Conservation (phyloP, 2,888 invertebrate genomes). For the Acanthosepion lycidas region DNA sequence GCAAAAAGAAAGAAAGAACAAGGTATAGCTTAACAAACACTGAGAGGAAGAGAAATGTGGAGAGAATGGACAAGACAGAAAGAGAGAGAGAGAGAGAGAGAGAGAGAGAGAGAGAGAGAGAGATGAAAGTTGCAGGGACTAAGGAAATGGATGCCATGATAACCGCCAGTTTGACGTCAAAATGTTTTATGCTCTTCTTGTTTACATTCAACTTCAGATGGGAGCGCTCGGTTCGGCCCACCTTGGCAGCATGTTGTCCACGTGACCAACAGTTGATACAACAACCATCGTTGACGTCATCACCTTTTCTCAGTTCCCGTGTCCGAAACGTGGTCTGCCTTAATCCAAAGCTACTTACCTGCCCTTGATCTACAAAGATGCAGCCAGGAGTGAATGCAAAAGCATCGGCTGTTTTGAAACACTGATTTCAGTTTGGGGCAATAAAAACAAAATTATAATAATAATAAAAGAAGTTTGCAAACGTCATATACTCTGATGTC, state of each 20-base stretch:
- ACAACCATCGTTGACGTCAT: not conserved
- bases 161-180: not conserved
- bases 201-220: not conserved
- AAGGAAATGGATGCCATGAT: not conserved
- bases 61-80: too few species aligned
- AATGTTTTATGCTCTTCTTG: not conserved
- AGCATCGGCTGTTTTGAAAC: too few species aligned
- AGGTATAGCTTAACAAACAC: too few species aligned
- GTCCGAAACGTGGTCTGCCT: not conserved
- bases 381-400: not conserved
- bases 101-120: not conserved
- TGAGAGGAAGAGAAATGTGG: too few species aligned
- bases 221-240: not conserved
- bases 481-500: too few species aligned
- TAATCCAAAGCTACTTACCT: not conserved
- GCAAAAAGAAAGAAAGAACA: too few species aligned
- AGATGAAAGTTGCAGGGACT: not conserved
- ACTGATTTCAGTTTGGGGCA: too few species aligned
- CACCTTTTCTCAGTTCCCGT: not conserved
- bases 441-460: too few species aligned
- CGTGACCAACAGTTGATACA: constrained; percentile 33
- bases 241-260: not conserved
- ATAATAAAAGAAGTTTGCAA: too few species aligned
- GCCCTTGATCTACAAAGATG: not conserved
- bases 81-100: not conserved